Percentiles rank a stretch among this genome's conserved stretches.
Conservation (phyloP, 2,797 vertebrate genomes). For the Taeniopygia guttata region DNA sequence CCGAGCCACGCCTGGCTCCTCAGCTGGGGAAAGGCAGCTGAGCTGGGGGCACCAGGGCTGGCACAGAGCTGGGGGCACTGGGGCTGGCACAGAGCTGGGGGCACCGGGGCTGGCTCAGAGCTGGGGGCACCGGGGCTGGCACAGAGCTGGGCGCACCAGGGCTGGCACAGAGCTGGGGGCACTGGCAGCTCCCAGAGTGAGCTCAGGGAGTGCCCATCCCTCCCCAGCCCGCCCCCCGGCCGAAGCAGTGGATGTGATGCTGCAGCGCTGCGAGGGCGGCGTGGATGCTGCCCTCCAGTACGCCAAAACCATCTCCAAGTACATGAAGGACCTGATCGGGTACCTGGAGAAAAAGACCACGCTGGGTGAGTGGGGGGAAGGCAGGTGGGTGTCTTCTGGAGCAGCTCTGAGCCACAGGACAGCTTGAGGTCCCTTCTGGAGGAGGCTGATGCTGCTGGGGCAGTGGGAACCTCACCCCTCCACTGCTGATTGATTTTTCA, state of each 20-base stretch:
- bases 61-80: background rate
- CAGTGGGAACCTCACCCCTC: background rate
- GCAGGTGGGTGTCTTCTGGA: accelerated
- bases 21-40: background rate
- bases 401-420: accelerated
- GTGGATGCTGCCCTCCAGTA: constrained; percentile 90
- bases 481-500: background rate
- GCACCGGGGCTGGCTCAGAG: accelerated
- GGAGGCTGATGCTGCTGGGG: background rate
- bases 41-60: background rate
- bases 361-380: constrained; percentile 75
- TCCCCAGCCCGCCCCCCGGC: constrained; percentile 52
- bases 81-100: background rate
- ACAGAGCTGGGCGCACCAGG: background rate
- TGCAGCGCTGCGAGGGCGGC: constrained; percentile 91
- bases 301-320: constrained; percentile 91
- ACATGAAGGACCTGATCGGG: constrained; percentile 91
- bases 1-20: background rate
- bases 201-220: accelerated
- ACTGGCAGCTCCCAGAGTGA: accelerated
- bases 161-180: background rate
- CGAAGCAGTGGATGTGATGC: constrained; percentile 88
- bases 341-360: constrained; percentile 89
- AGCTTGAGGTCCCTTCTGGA: background rate
- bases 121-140: too few relatives aligned